These are phyloP conservation scores for Nemapogon koenigi DNA, from an alignment of 2,888 invertebrate genomes.

Conservation along the genomic window DNA sequence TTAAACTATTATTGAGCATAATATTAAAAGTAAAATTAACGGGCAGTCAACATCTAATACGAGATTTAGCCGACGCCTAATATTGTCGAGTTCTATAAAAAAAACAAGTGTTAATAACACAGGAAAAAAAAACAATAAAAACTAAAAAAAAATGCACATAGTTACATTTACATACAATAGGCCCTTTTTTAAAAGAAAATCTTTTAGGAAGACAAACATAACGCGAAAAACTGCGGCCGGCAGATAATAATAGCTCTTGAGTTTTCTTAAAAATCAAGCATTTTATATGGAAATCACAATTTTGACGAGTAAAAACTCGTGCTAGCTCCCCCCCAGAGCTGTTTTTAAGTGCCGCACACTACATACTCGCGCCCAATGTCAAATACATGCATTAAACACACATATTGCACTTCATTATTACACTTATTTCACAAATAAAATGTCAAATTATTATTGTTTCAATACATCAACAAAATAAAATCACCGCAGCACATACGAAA, in stretches of 20 bases:
- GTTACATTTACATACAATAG: conserved; percentile 36
- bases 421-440: too few relatives aligned
- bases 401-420: too few relatives aligned
- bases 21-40: conserved; percentile 33
- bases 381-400: too few relatives aligned
- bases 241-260: background rate
- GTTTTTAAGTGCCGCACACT: too few relatives aligned
- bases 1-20: conserved; percentile 59
- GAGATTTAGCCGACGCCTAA: background rate
- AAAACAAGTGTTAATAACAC: background rate
- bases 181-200: too few relatives aligned
- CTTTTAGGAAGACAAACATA: background rate
- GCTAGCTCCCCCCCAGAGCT: too few relatives aligned
- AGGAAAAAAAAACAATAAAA: conserved; percentile 19
- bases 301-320: background rate
- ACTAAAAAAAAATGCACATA: conserved; percentile 49
- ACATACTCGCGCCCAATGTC: too few relatives aligned
- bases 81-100: background rate
- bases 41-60: conserved; percentile 42
- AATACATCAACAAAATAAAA: too few relatives aligned
- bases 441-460: too few relatives aligned
- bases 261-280: background rate
- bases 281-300: background rate
- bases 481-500: too few relatives aligned
- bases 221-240: too few relatives aligned